phyloP scores from a whole-genome alignment of 2,888 invertebrate genomes.

The Eupsilia transversa region DNA sequence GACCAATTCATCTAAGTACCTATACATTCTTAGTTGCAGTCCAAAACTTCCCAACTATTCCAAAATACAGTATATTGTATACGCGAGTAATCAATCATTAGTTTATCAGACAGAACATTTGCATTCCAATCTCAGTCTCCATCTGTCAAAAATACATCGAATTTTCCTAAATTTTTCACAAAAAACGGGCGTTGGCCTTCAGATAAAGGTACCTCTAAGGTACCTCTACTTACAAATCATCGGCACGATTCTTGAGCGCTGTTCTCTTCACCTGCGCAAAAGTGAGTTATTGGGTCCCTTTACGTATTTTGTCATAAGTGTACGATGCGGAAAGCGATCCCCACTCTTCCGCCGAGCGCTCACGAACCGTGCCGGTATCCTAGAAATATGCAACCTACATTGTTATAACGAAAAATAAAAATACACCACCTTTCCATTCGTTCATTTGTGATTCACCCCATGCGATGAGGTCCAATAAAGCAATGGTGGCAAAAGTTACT shows the following conservation, averaged over 20 bases:
- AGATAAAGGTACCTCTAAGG: not conserved
- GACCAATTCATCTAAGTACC: not conserved
- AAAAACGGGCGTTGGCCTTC: not conserved
- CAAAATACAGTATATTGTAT: not conserved
- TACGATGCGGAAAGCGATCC: too few species aligned
- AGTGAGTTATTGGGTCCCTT: too few species aligned
- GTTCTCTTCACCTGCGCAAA: too few species aligned
- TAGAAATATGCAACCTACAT: not conserved
- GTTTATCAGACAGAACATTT: too few species aligned
- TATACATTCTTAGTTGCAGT: not conserved
- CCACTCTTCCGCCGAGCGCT: too few species aligned
- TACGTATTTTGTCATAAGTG: too few species aligned
- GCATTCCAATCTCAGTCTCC: not conserved
- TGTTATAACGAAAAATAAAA: conserved; percentile 1
- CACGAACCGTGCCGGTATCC: too few species aligned
- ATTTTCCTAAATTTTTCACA: too few species aligned
- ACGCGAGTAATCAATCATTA: too few species aligned
- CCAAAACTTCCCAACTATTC: not conserved
- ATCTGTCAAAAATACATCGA: not conserved
- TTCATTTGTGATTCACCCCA: conserved; percentile 64
- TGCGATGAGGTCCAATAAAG: conserved; percentile 73
- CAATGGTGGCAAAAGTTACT: conserved; percentile 75
- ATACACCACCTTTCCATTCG: conserved; percentile 62
- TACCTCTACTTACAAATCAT: too few species aligned
- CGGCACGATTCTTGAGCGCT: too few species aligned